Conservation (phyloP, 1,140 invertebrate genomes). For the Hyles euphorbiae region DNA sequence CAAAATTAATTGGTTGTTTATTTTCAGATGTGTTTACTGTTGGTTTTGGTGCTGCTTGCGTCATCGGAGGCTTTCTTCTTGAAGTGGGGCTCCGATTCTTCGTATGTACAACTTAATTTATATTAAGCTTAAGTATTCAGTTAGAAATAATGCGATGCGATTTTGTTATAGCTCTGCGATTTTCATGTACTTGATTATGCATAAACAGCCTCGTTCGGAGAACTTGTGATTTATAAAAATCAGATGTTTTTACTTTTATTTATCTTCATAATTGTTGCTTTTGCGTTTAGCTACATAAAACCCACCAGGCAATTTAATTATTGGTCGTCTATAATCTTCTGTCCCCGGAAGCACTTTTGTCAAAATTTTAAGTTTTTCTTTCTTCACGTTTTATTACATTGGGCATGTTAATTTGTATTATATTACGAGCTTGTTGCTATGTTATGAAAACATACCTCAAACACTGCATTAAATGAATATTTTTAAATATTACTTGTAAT, state of each 20-base stretch:
- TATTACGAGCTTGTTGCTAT: too few relatives aligned
- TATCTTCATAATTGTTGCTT: too few relatives aligned
- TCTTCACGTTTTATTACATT: too few relatives aligned
- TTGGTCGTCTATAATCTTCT: too few relatives aligned
- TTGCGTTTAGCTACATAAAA: too few relatives aligned
- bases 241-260: too few relatives aligned
- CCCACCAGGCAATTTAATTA: too few relatives aligned
- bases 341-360: too few relatives aligned
- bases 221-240: too few relatives aligned
- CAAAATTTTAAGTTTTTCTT: too few relatives aligned
- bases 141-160: not conserved
- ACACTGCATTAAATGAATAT: not conserved
- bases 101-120: slow-evolving; percentile 42
- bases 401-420: too few relatives aligned
- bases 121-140: slow-evolving; percentile 1
- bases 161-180: not conserved
- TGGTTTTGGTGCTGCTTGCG: slow-evolving; percentile 49
- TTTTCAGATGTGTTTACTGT: slow-evolving; percentile 52
- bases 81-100: slow-evolving; percentile 68
- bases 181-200: not conserved
- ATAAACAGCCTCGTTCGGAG: not conserved
- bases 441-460: not conserved
- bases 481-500: not conserved
- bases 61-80: slow-evolving; percentile 66
- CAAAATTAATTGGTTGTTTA: slow-evolving; percentile 9